Percentiles rank a stretch among this genome's conserved stretches.
phyloP scores from a whole-genome alignment of 2,888 invertebrate species.

The Listrodromus nycthemerus region DNA sequence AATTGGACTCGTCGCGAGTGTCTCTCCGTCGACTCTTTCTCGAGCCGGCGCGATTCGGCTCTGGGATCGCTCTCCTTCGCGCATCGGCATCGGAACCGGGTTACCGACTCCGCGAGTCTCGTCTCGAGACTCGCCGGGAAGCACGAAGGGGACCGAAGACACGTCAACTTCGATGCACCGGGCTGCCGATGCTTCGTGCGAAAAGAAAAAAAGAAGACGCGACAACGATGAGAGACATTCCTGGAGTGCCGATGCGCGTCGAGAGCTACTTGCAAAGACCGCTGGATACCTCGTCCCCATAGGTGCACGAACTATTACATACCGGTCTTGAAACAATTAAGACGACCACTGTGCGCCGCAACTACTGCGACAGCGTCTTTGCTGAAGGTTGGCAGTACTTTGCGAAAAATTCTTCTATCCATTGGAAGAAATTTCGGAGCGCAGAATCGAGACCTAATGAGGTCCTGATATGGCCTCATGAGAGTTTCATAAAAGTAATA shows the following conservation, averaged over 20 bases:
- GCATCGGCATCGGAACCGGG: conserved; percentile 62
- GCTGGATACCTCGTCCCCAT: conserved; percentile 2
- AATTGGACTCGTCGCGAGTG: conserved; percentile 38
- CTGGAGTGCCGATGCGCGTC: conserved; percentile 30
- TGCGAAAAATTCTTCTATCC: too few relatives aligned
- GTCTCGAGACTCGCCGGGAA: conserved; percentile 51
- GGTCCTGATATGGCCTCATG: too few relatives aligned
- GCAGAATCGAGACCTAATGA: too few relatives aligned
- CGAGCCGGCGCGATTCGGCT: conserved; percentile 21
- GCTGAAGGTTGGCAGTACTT: not conserved
- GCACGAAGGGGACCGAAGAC: conserved; percentile 11
- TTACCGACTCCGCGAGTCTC: conserved; percentile 56
- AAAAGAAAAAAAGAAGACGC: conserved; percentile 8
- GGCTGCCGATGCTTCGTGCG: conserved; percentile 15
- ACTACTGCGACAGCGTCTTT: not conserved
- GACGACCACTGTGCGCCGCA: not conserved
- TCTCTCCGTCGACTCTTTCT: conserved; percentile 40
- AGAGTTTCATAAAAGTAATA: too few relatives aligned
- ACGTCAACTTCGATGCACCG: conserved; percentile 25
- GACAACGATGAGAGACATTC: conserved; percentile 52
- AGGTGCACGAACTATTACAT: conserved; percentile 1
- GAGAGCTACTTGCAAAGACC: conserved; percentile 17
- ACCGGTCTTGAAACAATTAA: not conserved
- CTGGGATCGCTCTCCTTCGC: conserved; percentile 30
- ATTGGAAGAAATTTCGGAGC: too few relatives aligned